Conservation (phyloP, 1,140 invertebrate genomes). For the Eufriesea mexicana region DNA sequence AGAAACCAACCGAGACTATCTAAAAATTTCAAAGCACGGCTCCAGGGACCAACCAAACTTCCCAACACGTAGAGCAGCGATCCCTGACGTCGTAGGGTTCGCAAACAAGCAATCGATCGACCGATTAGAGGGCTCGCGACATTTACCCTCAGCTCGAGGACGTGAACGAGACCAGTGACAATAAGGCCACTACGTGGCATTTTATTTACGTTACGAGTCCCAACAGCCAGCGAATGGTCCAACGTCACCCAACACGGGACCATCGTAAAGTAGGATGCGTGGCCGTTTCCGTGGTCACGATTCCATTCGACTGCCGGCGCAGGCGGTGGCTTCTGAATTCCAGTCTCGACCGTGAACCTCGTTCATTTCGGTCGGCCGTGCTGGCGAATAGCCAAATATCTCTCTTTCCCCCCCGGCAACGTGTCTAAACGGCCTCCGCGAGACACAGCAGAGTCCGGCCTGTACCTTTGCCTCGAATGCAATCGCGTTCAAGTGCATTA, state of each 20-base stretch:
- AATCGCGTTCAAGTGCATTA: slow-evolving; percentile 46
- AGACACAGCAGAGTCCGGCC: neutral
- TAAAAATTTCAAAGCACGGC: too few relatives aligned
- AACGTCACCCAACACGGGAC: neutral
- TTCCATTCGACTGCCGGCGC: slow-evolving; percentile 1
- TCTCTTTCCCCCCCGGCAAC: slow-evolving; percentile 13
- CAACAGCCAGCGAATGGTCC: too few relatives aligned
- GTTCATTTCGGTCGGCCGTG: slow-evolving; percentile 43
- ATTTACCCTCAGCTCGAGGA: too few relatives aligned
- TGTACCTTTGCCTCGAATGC: neutral
- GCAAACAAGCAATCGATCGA: too few relatives aligned
- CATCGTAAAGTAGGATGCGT: neutral
- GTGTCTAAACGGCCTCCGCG: slow-evolving; percentile 33
- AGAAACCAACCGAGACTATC: too few relatives aligned
- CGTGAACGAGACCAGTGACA: too few relatives aligned
- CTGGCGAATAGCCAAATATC: slow-evolving; percentile 60
- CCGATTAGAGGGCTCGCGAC: too few relatives aligned
- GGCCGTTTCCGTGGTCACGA: slow-evolving; percentile 17
- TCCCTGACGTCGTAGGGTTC: too few relatives aligned
- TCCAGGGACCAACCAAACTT: too few relatives aligned
- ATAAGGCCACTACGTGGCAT: too few relatives aligned
- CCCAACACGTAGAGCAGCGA: too few relatives aligned
- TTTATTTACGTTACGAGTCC: too few relatives aligned
- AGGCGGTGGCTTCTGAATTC: slow-evolving; percentile 38
- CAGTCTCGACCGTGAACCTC: slow-evolving; percentile 65